Conservation (phyloP, 2,797 vertebrate species). For the Tokudaia muenninki region DNA sequence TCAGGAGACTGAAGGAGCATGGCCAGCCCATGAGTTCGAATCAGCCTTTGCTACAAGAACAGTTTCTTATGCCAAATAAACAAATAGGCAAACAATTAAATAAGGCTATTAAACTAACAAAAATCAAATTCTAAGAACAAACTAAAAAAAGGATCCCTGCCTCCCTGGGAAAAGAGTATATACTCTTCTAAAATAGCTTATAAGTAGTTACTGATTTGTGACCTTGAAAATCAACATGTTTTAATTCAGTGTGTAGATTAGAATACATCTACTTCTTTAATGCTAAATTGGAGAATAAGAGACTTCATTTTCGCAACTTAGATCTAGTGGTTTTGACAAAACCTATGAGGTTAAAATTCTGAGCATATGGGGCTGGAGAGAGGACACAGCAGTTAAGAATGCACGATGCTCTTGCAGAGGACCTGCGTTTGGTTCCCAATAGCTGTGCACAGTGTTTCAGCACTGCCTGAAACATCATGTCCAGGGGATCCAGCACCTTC, state of each 20-base stretch:
- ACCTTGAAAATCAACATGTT: background rate
- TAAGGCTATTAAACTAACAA: background rate
- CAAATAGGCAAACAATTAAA: too few relatives aligned
- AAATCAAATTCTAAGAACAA: slow-evolving; percentile 2
- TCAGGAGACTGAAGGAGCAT: background rate
- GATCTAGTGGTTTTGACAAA: slow-evolving; percentile 56
- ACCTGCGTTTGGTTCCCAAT: background rate
- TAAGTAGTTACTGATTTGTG: background rate
- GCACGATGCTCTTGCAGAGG: background rate
- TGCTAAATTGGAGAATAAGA: slow-evolving; percentile 49
- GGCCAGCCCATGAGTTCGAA: background rate
- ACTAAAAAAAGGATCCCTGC: background rate
- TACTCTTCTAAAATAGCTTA: background rate
- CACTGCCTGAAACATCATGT: background rate
- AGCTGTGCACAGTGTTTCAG: background rate
- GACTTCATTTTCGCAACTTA: slow-evolving; percentile 27
- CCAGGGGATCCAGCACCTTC: background rate
- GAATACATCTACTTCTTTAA: background rate
- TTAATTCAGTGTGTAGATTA: slow-evolving; percentile 41
- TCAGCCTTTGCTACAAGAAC: background rate
- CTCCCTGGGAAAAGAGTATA: background rate
- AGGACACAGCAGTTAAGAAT: background rate
- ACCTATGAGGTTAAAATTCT: slow-evolving; percentile 6
- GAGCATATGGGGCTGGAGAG: background rate
- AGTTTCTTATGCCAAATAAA: background rate